Percentiles rank a stretch among this genome's conserved stretches.
These are phyloP conservation scores for Gallinago solitaria DNA, from an alignment of 2,797 vertebrate genomes.

Conservation along the genomic window DNA sequence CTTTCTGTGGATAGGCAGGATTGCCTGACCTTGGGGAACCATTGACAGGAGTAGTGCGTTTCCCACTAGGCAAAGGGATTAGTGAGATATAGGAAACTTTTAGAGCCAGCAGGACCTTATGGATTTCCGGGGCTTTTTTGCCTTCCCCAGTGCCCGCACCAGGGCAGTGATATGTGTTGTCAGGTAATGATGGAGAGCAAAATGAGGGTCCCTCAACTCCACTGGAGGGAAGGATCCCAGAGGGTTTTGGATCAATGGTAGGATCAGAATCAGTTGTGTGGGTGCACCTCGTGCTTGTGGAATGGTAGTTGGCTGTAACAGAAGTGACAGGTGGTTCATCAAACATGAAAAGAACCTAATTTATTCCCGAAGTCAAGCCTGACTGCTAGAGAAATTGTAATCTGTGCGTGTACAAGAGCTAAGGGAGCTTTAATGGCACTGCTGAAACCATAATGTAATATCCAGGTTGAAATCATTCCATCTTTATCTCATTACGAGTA, in stretches of 20 bases:
- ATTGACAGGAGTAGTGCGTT: not conserved
- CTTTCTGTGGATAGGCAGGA: not conserved
- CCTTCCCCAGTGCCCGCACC: no score
- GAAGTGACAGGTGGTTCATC: not conserved
- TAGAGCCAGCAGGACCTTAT: not conserved
- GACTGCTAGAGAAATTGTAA: not conserved
- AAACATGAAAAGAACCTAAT: not conserved
- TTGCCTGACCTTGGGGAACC: not conserved
- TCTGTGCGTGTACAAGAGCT: not conserved
- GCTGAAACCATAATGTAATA: constrained; percentile 11
- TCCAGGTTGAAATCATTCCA: constrained; percentile 41
- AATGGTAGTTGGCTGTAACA: not conserved
- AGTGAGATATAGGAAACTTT: not conserved
- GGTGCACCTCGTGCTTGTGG: accelerated
- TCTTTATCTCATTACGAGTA: constrained; percentile 48
- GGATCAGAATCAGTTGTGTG: not conserved
- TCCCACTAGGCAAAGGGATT: not conserved
- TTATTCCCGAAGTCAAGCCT: not conserved
- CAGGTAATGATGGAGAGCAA: not conserved
- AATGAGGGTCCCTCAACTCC: accelerated
- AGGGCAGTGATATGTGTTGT: accelerated
- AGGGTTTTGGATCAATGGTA: not conserved
- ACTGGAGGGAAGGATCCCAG: accelerated
- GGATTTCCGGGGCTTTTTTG: not conserved
- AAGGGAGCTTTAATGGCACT: constrained; percentile 33